Conservation (phyloP, 2,888 invertebrate genomes). For the Meghimatium bilineatum region DNA sequence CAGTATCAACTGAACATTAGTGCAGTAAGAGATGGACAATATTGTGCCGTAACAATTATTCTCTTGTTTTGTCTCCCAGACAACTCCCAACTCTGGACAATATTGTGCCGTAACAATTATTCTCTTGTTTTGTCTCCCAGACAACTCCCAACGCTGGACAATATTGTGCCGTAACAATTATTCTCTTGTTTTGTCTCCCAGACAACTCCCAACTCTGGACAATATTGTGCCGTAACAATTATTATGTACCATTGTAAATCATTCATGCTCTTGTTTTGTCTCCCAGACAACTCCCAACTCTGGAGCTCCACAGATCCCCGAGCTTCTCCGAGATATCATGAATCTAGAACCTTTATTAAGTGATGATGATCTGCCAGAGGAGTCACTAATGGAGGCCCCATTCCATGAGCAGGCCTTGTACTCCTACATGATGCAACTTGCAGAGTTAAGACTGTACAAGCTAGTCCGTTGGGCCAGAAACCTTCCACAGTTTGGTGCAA, state of each 20-base stretch:
- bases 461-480: slow-evolving; percentile 99
- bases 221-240: no score
- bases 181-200: no score
- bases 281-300: slow-evolving; percentile 31
- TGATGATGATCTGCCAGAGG: slow-evolving; percentile 70
- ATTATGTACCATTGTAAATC: neutral
- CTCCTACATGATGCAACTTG: slow-evolving; percentile 78
- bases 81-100: no score
- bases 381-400: slow-evolving; percentile 59
- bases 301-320: slow-evolving; percentile 57
- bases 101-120: no score
- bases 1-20: no score
- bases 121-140: slow-evolving; percentile 10
- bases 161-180: no score
- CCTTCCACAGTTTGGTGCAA: slow-evolving; percentile 95
- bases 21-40: no score
- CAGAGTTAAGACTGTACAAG: slow-evolving; percentile 95
- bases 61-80: no score
- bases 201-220: no score
- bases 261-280: neutral
- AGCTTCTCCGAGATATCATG: slow-evolving; percentile 73
- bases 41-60: no score
- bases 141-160: slow-evolving; percentile 26
- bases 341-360: slow-evolving; percentile 72
- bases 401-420: slow-evolving; percentile 66